A percentile compares a stretch with the other conserved stretches of the same genome.
These are phyloP conservation scores for Sarcophaga peregrina DNA, from an alignment of 1,140 invertebrate genomes.

Conservation along the genomic window DNA sequence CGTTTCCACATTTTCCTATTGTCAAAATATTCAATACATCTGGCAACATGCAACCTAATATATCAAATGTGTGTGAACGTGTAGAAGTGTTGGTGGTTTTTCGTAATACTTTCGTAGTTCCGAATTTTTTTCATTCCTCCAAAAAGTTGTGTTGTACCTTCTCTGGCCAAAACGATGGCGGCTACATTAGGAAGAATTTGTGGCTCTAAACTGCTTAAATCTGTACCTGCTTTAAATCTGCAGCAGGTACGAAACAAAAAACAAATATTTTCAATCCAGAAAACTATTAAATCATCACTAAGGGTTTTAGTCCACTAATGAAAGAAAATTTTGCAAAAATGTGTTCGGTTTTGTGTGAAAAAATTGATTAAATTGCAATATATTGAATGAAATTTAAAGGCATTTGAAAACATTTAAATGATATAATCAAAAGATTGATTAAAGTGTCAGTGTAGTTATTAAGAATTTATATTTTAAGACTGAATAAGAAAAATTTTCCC, in stretches of 20 bases:
- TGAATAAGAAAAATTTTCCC: constrained; percentile 5
- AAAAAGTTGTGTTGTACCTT: constrained; percentile 48
- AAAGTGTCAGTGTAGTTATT: neutral
- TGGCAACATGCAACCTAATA: no score
- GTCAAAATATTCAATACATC: no score
- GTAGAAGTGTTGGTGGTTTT: constrained; percentile 9
- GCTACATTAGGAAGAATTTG: constrained; percentile 83
- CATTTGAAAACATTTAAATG: neutral
- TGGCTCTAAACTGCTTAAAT: constrained; percentile 73
- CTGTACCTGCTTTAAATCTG: constrained; percentile 57
- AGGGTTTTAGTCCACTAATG: neutral
- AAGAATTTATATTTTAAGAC: neutral
- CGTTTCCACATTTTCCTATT: no score
- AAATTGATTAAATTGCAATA: constrained; percentile 14
- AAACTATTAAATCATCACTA: constrained; percentile 26
- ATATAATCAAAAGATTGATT: neutral
- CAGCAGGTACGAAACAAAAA: constrained; percentile 57
- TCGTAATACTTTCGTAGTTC: constrained; percentile 47
- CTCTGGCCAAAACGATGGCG: constrained; percentile 78
- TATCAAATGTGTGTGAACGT: neutral
- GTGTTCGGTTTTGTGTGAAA: constrained; percentile 20
- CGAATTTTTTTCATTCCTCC: constrained; percentile 43
- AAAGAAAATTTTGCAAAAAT: neutral
- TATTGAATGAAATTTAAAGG: neutral
- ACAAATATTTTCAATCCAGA: neutral